Evolutionary conservation across 2,797 vertebrate species (phyloP).

Genomic region (Eulemur mongoz): DNA sequence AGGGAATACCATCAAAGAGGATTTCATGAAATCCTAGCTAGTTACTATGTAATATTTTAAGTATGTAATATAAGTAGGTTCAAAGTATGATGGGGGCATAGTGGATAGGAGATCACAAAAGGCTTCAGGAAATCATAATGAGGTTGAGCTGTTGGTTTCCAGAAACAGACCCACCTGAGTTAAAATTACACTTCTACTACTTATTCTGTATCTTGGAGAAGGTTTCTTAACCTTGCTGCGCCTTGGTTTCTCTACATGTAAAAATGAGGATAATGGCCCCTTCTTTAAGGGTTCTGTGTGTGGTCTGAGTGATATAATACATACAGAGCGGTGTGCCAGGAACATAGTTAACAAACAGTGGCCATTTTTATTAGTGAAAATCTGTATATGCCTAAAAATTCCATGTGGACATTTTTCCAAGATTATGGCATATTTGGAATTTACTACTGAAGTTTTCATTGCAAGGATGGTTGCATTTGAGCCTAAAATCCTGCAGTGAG

Average conservation of each 20-base stretch:
- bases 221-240: background rate
- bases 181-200: background rate
- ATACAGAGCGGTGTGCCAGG: background rate
- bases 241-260: background rate
- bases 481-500: background rate
- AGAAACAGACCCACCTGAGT: background rate
- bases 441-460: background rate
- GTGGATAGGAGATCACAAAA: background rate
- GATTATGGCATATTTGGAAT: background rate
- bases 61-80: background rate
- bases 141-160: background rate
- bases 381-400: background rate
- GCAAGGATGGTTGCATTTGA: background rate
- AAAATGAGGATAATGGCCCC: background rate
- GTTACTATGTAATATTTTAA: background rate
- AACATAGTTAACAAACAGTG: background rate
- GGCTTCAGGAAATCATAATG: background rate
- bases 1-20: background rate
- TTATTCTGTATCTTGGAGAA: background rate
- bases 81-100: background rate
- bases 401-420: background rate
- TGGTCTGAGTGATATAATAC: background rate
- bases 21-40: background rate
- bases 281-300: background rate
- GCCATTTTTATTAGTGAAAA: background rate